Conservation (phyloP, 2,888 invertebrate genomes). For the Tenthredo mesomela region DNA sequence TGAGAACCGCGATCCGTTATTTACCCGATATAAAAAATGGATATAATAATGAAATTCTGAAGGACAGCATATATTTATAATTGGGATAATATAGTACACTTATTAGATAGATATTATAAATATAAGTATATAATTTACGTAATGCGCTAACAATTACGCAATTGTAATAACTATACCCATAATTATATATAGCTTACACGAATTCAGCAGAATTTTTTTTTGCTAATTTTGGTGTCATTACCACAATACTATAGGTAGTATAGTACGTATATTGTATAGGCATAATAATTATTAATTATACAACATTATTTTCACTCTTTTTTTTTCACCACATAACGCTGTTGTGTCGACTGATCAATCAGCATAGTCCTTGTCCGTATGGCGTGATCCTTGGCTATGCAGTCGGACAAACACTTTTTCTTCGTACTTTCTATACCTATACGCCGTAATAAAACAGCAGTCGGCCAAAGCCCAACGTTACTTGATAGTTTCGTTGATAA, state of each 20-base stretch:
- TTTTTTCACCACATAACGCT: too few relatives aligned
- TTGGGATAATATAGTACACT: neutral
- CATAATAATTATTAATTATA: too few relatives aligned
- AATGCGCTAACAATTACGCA: neutral
- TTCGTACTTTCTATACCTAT: neutral
- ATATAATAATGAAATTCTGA: neutral
- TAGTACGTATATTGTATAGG: too few relatives aligned
- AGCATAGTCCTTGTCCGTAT: neutral
- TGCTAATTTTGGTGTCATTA: neutral
- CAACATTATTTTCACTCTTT: too few relatives aligned
- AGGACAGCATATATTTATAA: neutral
- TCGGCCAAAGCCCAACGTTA: neutral
- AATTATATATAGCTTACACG: neutral
- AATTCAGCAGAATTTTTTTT: neutral
- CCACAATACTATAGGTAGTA: neutral
- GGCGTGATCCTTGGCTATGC: neutral
- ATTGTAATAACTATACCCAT: neutral
- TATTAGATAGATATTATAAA: neutral
- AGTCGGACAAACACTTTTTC: neutral
- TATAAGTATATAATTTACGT: neutral
- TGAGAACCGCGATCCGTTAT: neutral
- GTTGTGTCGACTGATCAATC: neutral
- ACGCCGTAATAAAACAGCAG: neutral
- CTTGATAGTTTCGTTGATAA: neutral
- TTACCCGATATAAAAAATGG: neutral